These are phyloP conservation scores for Tetranychus cinnabarinus DNA, from an alignment of 1,140 invertebrate species.

Conservation along the genomic window DNA sequence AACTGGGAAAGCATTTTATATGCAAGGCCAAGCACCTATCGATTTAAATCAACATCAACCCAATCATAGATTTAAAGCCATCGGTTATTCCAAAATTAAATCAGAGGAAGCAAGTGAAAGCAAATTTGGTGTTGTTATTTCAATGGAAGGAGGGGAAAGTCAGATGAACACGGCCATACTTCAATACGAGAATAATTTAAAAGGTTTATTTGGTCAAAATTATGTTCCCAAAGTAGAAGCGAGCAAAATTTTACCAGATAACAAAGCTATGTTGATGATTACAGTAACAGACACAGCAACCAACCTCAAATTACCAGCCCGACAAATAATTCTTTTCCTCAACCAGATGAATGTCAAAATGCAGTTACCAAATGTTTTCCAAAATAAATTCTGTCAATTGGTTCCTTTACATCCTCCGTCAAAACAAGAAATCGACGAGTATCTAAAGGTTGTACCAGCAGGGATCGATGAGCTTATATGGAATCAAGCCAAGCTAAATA, in stretches of 20 bases:
- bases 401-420: slow-evolving; percentile 10
- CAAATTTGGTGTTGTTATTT: slow-evolving; percentile 6
- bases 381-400: slow-evolving; percentile 5
- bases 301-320: slow-evolving; percentile 3
- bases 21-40: slow-evolving; percentile 33
- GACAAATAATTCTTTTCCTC: slow-evolving; percentile 5
- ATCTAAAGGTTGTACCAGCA: slow-evolving; percentile 61
- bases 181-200: slow-evolving; percentile 9
- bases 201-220: slow-evolving; percentile 6
- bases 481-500: slow-evolving; percentile 66
- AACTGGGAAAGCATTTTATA: slow-evolving; percentile 50
- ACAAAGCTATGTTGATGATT: slow-evolving; percentile 6
- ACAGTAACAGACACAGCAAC: slow-evolving; percentile 6
- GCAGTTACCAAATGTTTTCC: slow-evolving; percentile 8
- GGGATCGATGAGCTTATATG: slow-evolving; percentile 29
- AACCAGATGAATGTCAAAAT: slow-evolving; percentile 7
- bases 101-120: neutral
- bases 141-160: slow-evolving; percentile 1
- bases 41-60: slow-evolving; percentile 33
- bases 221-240: slow-evolving; percentile 7
- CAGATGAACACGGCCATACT: slow-evolving; percentile 5
- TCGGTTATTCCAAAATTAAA: slow-evolving; percentile 6
- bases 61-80: slow-evolving; percentile 8
- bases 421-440: slow-evolving; percentile 48
- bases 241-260: slow-evolving; percentile 8